Conservation (phyloP, 2,113 vertebrate genomes). For the Vidua macroura region DNA sequence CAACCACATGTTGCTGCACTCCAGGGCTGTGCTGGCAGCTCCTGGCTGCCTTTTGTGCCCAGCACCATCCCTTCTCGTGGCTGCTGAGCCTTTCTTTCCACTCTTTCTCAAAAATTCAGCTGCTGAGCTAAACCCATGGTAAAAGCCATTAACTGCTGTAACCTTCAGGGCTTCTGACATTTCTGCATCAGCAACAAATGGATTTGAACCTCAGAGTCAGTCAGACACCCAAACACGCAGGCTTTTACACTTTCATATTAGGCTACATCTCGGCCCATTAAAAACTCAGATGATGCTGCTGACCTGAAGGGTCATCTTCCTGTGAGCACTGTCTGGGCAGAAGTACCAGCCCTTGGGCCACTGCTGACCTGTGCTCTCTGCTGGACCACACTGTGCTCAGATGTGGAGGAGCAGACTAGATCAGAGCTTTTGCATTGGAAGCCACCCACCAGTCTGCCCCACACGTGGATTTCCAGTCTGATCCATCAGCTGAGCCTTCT, state of each 20-base stretch:
- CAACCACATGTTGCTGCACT: fast-evolving
- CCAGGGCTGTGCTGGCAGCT: background rate
- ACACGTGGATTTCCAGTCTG: background rate
- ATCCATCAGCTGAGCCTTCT: background rate
- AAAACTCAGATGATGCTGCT: background rate
- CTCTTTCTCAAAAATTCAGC: background rate
- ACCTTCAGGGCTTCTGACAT: background rate
- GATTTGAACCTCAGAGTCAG: background rate
- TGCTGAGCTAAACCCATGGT: background rate
- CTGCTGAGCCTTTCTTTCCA: background rate
- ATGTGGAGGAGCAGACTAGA: fast-evolving
- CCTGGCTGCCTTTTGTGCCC: background rate
- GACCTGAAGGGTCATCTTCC: background rate
- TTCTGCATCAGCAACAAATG: background rate
- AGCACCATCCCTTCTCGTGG: fast-evolving
- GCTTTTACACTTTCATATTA: background rate
- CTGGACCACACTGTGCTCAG: background rate
- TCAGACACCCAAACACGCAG: background rate
- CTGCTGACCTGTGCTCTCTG: background rate
- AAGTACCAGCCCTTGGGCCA: background rate
- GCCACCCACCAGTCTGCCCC: background rate
- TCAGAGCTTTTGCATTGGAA: background rate
- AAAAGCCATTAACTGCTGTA: background rate
- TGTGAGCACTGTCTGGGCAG: background rate
- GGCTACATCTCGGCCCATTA: background rate